Evolutionary conservation across 2,113 vertebrate genomes (phyloP).

Genomic region (Carollia perspicillata): DNA sequence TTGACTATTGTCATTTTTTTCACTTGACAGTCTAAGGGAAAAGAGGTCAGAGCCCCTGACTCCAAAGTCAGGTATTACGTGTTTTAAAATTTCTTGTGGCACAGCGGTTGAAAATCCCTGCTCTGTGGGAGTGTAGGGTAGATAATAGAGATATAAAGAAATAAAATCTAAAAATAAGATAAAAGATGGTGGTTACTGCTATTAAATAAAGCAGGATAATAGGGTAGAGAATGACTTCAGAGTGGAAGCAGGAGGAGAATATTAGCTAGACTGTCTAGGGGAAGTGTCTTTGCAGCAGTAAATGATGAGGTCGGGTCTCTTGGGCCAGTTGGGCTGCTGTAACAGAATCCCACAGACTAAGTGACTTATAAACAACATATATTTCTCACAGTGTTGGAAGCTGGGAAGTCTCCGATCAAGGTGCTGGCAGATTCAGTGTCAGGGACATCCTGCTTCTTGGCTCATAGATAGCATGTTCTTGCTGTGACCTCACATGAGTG

Average conservation of each 20-base stretch:
- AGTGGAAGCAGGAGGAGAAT: neutral
- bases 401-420: neutral
- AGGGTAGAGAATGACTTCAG: neutral
- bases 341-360: neutral
- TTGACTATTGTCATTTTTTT: neutral
- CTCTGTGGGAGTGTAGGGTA: neutral
- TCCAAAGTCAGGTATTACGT: neutral
- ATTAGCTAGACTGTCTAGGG: neutral
- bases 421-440: neutral
- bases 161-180: conserved; percentile 21
- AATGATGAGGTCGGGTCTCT: neutral
- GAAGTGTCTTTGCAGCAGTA: no score
- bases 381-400: neutral
- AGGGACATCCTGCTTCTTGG: neutral
- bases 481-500: neutral
- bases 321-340: neutral
- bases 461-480: neutral
- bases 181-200: neutral
- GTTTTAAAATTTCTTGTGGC: neutral
- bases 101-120: neutral
- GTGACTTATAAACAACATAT: neutral
- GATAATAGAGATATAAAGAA: neutral
- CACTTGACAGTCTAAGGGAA: neutral
- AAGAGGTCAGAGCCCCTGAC: neutral
- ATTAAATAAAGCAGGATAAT: neutral